phyloP scores from a whole-genome alignment of 2,888 invertebrate species.

The Crossocerus cetratus region DNA sequence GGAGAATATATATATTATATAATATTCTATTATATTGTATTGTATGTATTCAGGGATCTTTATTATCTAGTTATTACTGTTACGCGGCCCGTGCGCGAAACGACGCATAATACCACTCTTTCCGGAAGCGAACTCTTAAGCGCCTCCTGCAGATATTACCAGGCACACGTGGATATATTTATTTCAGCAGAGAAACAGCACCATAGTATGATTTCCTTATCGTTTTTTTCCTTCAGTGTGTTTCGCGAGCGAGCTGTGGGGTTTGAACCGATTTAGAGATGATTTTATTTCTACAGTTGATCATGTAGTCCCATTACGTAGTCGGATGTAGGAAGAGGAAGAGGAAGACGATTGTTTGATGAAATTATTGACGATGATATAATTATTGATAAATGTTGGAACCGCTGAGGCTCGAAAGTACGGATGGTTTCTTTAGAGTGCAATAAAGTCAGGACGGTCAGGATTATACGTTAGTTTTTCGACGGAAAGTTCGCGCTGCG shows the following conservation, averaged over 20 bases:
- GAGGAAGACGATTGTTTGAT: background rate
- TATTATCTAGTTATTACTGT: conserved; percentile 72
- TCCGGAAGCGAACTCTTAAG: conserved; percentile 38
- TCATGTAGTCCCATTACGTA: background rate
- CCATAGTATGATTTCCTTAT: conserved; percentile 3
- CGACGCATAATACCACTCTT: conserved; percentile 52
- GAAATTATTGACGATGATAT: no score
- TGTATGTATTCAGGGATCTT: conserved; percentile 74
- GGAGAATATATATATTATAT: conserved; percentile 40
- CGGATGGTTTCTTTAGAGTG: conserved; percentile 28
- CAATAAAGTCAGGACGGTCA: conserved; percentile 39
- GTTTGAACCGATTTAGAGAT: conserved; percentile 21
- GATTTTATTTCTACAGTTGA: background rate
- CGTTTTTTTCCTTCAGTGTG: background rate
- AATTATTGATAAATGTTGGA: conserved; percentile 1
- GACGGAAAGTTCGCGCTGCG: conserved; percentile 5
- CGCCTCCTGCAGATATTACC: conserved; percentile 32
- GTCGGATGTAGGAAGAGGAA: background rate
- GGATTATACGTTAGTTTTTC: conserved; percentile 10
- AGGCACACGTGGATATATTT: conserved; percentile 30
- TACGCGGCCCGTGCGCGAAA: conserved; percentile 52
- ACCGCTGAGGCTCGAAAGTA: conserved; percentile 14
- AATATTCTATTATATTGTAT: conserved; percentile 50
- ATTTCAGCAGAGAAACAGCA: conserved; percentile 26
- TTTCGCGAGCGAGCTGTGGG: conserved; percentile 13